phyloP scores from a whole-genome alignment of 2,113 vertebrate genomes.

The Brachyistius frenatus region DNA sequence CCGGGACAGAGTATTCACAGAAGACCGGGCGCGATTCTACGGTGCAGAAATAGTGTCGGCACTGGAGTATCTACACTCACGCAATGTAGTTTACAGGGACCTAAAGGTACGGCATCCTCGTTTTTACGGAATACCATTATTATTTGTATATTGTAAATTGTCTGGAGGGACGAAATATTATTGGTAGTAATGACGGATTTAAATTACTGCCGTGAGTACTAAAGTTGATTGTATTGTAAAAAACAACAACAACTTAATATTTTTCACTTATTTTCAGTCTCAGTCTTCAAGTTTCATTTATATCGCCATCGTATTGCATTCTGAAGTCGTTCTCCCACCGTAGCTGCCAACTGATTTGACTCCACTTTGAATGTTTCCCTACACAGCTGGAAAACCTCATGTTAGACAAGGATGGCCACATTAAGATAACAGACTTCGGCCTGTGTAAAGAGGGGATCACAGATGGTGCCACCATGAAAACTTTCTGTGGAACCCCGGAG shows the following conservation, averaged over 20 bases:
- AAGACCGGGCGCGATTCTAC: constrained; percentile 94
- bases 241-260: too few species aligned
- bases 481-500: constrained; percentile 98
- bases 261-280: too few species aligned
- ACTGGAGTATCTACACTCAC: constrained; percentile 93
- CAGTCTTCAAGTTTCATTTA: neutral
- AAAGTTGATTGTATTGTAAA: neutral
- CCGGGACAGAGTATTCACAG: constrained; percentile 92
- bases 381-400: constrained; percentile 96
- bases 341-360: constrained; percentile 21
- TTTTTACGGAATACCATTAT: neutral
- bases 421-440: constrained; percentile 98
- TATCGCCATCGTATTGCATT: neutral
- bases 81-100: constrained; percentile 95
- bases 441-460: constrained; percentile 99
- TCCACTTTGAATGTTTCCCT: constrained; percentile 17
- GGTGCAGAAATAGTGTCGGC: constrained; percentile 96
- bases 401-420: constrained; percentile 98
- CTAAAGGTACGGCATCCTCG: constrained; percentile 87
- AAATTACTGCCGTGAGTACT: neutral
- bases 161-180: neutral
- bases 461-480: constrained; percentile 98
- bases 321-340: neutral
- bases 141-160: neutral
- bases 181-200: neutral